A percentile compares a stretch with the other conserved stretches of the same genome.
Conservation (phyloP, 2,888 invertebrate species). For the Gasteruption jaculator region DNA sequence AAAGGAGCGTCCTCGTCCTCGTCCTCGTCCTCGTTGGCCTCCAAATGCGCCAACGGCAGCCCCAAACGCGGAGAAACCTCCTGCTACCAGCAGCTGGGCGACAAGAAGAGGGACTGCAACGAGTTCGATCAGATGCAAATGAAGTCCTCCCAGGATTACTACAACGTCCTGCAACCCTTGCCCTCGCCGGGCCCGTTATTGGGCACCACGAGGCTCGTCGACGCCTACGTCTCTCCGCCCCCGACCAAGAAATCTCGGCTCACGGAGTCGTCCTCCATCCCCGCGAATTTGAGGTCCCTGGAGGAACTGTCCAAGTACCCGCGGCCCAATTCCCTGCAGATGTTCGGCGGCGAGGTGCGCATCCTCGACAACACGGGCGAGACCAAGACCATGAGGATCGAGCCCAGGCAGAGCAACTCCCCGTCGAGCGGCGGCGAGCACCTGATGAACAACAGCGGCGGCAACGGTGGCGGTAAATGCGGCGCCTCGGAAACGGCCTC, state of each 20-base stretch:
- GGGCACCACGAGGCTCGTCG: constrained; percentile 77
- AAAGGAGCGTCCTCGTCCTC: constrained; percentile 61
- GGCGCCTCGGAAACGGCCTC: constrained; percentile 58
- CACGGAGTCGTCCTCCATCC: constrained; percentile 50
- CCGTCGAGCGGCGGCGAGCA: constrained; percentile 51
- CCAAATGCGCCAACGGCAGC: too few species aligned
- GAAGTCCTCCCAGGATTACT: constrained; percentile 38
- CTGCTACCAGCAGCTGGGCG: constrained; percentile 37
- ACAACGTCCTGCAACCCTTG: constrained; percentile 54
- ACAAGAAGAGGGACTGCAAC: constrained; percentile 36
- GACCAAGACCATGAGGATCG: constrained; percentile 66
- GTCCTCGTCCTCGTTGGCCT: too few species aligned
- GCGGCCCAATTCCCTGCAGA: constrained; percentile 59
- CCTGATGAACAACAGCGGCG: constrained; percentile 20
- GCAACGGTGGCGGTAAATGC: too few species aligned
- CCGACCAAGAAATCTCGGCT: constrained; percentile 56
- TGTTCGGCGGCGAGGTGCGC: constrained; percentile 77
- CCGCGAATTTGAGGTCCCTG: constrained; percentile 54
- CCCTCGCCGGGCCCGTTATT: constrained; percentile 80
- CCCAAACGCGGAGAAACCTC: constrained; percentile 39
- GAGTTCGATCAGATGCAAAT: constrained; percentile 31
- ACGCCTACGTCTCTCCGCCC: constrained; percentile 57
- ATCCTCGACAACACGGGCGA: constrained; percentile 67
- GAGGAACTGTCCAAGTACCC: constrained; percentile 59
- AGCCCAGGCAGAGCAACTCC: constrained; percentile 56